Evolutionary conservation across 2,888 invertebrate genomes (phyloP), one percentile per base, ranked within the genome.

Genomic region (Ochropleura plecta): DNA sequence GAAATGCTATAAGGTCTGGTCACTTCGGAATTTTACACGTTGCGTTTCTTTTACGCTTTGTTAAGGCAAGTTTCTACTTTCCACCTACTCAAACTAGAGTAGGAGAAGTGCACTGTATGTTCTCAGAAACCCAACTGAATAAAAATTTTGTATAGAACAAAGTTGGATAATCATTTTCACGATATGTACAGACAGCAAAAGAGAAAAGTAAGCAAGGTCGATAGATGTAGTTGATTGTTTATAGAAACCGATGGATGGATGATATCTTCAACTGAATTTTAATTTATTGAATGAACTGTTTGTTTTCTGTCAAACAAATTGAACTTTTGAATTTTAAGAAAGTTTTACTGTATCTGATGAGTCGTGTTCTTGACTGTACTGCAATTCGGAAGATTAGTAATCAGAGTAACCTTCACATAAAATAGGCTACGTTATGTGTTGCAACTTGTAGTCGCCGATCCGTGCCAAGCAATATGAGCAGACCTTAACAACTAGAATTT

Each of bases 401-500:
- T 49, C 46, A 46, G 16, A 70, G 49, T 60, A 60, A 67, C 76
- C 76, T 76, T 53, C 77, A 57, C 12, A 70, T 18, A 10, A 77
- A 77, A 40, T 69, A 76, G n/a, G 55, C 42, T 64, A 49, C 40
- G 48, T 53, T 49, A 59, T 59, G 49, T 76, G 65, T 72, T 57
- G 81, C 70, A 73, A 78, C 42, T 64, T 49, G 30, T 59, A 72
- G 55, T 48, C 77, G 55, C 20, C 65, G 71, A 62, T 76, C 65
- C 60, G 71, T 68, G 76, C 62, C 44, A 70, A 76, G 71, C 73
- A 78, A 63, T 81, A 71, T 78, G 81, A 84, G 65, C 82, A 83
- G 79, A 86, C 84, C 86, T 83, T 87, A 78, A 84, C 71, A 73
- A 46, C 80, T 73, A 80, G 68, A 84, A 88, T 88, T 85, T 84